Conservation (phyloP, 2,888 invertebrate genomes). For the Caenorhabditis becei region DNA sequence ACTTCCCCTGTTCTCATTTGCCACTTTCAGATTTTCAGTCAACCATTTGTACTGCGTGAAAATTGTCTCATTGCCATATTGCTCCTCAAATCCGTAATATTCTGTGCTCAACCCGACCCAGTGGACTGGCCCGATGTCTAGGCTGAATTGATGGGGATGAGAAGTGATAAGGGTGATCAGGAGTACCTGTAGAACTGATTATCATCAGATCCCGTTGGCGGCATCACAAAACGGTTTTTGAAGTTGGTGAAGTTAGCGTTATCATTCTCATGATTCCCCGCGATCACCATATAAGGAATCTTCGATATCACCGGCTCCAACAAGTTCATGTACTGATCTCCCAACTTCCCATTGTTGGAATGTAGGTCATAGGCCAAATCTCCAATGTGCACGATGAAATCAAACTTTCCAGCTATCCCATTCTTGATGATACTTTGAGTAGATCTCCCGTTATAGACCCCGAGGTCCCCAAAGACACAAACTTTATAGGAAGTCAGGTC, state of each 20-base stretch:
- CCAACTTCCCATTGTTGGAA: constrained; percentile 87
- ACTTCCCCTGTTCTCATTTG: constrained; percentile 38
- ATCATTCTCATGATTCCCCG: constrained; percentile 84
- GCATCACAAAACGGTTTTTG: constrained; percentile 93
- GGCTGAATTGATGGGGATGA: no score
- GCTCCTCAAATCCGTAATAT: constrained; percentile 90
- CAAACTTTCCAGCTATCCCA: constrained; percentile 54
- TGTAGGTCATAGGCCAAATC: constrained; percentile 97
- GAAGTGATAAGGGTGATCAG: no score
- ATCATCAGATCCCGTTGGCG: constrained; percentile 84
- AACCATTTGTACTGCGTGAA: constrained; percentile 77
- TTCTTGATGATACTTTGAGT: constrained; percentile 53
- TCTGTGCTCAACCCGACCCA: constrained; percentile 94
- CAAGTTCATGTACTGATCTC: constrained; percentile 94
- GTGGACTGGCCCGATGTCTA: constrained; percentile 92
- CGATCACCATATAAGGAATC: constrained; percentile 89
- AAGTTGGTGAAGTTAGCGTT: constrained; percentile 93
- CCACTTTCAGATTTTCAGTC: constrained; percentile 67
- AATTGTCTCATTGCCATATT: constrained; percentile 89
- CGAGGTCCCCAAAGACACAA: constrained; percentile 67
- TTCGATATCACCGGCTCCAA: constrained; percentile 88
- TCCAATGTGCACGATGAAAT: constrained; percentile 81
- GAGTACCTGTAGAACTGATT: constrained; percentile 82
- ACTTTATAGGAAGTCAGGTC: constrained; percentile 43
- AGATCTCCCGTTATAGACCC: constrained; percentile 54